phyloP scores from a whole-genome alignment of 92 coral and sea anemone genomes.

The Epizoanthus scotinus region DNA sequence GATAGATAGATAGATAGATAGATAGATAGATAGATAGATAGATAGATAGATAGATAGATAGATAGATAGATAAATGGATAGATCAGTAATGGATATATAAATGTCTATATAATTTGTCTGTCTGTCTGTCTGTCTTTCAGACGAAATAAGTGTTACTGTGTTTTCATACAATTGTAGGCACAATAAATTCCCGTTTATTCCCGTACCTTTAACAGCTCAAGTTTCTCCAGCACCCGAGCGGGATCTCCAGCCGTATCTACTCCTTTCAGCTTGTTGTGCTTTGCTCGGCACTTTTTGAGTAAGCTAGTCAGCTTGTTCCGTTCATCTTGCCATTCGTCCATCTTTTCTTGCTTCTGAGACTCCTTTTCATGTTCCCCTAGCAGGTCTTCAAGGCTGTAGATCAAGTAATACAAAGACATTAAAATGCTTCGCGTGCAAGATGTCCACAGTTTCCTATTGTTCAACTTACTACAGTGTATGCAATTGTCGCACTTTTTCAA shows the following conservation, averaged over 20 bases:
- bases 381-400: slow-evolving; percentile 19
- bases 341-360: slow-evolving; percentile 13
- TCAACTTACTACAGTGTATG: too few species aligned
- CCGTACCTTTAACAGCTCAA: slow-evolving; percentile 25
- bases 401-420: too few species aligned
- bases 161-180: too few species aligned
- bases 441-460: too few species aligned
- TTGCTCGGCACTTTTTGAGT: slow-evolving; percentile 28
- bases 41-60: too few species aligned
- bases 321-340: slow-evolving; percentile 32
- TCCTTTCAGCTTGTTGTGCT: slow-evolving; percentile 27
- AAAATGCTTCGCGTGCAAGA: too few species aligned
- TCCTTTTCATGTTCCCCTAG: slow-evolving; percentile 9
- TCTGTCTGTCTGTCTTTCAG: not conserved
- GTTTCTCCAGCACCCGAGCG: not conserved
- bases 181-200: too few species aligned
- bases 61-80: too few species aligned
- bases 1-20: too few species aligned
- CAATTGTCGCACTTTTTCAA: too few species aligned
- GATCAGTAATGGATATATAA: not conserved
- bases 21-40: too few species aligned
- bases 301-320: slow-evolving; percentile 21
- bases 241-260: slow-evolving; percentile 9
- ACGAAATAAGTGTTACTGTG: not conserved
- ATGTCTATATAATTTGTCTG: not conserved